A percentile compares a stretch with the other conserved stretches of the same genome.
Evolutionary conservation across 2,888 invertebrate genomes (phyloP).

Genomic region (Bruchidius siliquastri): DNA sequence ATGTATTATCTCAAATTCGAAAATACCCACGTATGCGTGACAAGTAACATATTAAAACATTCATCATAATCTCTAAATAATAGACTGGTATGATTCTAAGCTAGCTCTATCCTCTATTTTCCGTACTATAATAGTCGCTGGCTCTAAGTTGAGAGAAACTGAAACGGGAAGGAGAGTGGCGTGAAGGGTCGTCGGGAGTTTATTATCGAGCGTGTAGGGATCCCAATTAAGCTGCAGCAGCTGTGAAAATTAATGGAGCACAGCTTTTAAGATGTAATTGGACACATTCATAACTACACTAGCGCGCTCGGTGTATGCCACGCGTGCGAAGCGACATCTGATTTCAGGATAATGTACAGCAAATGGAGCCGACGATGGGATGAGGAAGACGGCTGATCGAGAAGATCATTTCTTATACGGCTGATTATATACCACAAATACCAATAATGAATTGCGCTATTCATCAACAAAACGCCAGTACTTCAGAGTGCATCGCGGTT

Average conservation of each 20-base stretch:
- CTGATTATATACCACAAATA: too few species aligned
- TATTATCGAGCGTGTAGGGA: conserved; percentile 54
- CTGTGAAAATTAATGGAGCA: conserved; percentile 61
- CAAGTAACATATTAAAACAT: too few species aligned
- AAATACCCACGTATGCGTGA: too few species aligned
- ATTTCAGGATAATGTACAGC: conserved; percentile 22
- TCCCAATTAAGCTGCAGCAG: conserved; percentile 60
- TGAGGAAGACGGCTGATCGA: not conserved
- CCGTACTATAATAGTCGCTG: not conserved
- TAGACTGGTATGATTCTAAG: too few species aligned
- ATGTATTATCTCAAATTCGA: too few species aligned
- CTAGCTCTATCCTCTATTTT: not conserved
- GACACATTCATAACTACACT: conserved; percentile 56
- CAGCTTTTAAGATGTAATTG: conserved; percentile 62
- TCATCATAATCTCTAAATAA: too few species aligned
- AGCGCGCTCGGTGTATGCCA: conserved; percentile 28
- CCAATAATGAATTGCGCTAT: too few species aligned
- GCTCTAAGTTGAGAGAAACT: not conserved
- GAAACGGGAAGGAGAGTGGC: not conserved
- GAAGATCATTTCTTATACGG: too few species aligned
- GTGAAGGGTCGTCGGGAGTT: conserved; percentile 30
- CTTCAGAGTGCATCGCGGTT: too few species aligned
- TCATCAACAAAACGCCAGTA: too few species aligned
- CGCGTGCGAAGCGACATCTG: conserved; percentile 33
- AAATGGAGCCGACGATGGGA: not conserved